A percentile compares a stretch with the other conserved stretches of the same genome.
Conservation (phyloP, 1,140 invertebrate species). For the Drosophila mojavensis region DNA sequence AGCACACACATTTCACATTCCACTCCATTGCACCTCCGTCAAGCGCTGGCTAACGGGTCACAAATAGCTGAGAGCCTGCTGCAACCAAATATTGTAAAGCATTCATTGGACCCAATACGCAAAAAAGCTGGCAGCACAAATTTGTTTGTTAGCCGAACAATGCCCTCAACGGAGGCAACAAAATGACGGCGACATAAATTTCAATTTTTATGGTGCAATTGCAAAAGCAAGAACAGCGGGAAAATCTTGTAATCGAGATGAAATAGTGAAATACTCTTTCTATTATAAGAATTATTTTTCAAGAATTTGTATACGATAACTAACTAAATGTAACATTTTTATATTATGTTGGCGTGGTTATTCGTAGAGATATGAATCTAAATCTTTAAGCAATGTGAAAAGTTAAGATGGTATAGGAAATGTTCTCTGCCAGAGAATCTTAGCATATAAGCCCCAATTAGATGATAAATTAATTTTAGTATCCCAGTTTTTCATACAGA, state of each 20-base stretch:
- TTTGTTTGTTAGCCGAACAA: constrained; percentile 63
- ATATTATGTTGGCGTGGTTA: too few species aligned
- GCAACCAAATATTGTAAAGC: constrained; percentile 36
- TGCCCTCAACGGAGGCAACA: constrained; percentile 52
- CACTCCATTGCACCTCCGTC: background rate
- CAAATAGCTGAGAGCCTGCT: constrained; percentile 3
- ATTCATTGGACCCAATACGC: constrained; percentile 59
- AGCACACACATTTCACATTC: constrained; percentile 2
- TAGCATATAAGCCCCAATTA: too few species aligned
- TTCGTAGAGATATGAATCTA: too few species aligned
- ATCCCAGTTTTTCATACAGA: too few species aligned
- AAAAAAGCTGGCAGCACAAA: constrained; percentile 22
- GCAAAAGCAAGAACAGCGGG: constrained; percentile 43
- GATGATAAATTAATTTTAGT: too few species aligned
- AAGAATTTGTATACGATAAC: too few species aligned
- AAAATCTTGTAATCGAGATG: background rate
- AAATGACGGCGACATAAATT: constrained; percentile 68
- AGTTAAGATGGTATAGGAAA: too few species aligned
- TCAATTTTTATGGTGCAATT: constrained; percentile 75
- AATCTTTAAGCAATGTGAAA: too few species aligned
- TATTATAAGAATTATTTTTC: too few species aligned
- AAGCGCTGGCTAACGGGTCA: background rate
- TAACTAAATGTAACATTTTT: too few species aligned
- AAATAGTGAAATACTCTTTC: background rate
- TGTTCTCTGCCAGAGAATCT: too few species aligned